phyloP scores from a whole-genome alignment of 2,797 vertebrate genomes.

The Bovichtus diacanthus region DNA sequence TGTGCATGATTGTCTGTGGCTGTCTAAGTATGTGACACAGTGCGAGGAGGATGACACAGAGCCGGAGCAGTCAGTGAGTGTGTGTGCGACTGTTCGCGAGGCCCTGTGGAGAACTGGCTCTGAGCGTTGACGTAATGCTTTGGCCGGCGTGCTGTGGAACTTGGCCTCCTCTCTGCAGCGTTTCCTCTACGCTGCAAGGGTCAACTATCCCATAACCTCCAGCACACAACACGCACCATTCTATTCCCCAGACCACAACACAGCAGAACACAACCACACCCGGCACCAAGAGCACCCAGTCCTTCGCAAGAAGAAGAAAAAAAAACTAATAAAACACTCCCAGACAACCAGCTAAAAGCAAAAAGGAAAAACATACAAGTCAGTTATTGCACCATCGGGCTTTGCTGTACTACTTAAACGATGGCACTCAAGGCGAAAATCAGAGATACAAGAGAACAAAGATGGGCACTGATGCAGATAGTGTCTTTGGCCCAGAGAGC shows the following conservation, averaged over 20 bases:
- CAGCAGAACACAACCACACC: constrained; percentile 80
- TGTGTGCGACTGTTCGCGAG: constrained; percentile 54
- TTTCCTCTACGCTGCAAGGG: constrained; percentile 82
- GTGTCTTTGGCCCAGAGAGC: constrained; percentile 71
- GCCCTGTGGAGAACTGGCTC: constrained; percentile 68
- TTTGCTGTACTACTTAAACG: constrained; percentile 69
- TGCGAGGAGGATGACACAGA: constrained; percentile 58
- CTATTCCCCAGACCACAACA: constrained; percentile 81
- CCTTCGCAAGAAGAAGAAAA: constrained; percentile 45
- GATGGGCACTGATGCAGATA: constrained; percentile 75
- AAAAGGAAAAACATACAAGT: constrained; percentile 55
- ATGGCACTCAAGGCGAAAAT: constrained; percentile 74
- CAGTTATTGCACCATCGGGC: constrained; percentile 57
- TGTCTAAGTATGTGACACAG: constrained; percentile 41
- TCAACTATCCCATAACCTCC: constrained; percentile 82
- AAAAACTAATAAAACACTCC: constrained; percentile 72
- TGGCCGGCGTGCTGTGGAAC: constrained; percentile 80
- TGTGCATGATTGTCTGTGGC: constrained; percentile 31
- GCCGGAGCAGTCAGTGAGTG: constrained; percentile 27
- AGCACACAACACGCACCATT: constrained; percentile 76
- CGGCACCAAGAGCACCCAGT: constrained; percentile 70
- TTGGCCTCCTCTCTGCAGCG: constrained; percentile 77
- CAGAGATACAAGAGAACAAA: constrained; percentile 69
- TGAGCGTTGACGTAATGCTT: constrained; percentile 79
- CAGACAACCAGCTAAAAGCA: constrained; percentile 64